Conservation (phyloP, 2,888 invertebrate genomes). For the Campaea margaritaria region DNA sequence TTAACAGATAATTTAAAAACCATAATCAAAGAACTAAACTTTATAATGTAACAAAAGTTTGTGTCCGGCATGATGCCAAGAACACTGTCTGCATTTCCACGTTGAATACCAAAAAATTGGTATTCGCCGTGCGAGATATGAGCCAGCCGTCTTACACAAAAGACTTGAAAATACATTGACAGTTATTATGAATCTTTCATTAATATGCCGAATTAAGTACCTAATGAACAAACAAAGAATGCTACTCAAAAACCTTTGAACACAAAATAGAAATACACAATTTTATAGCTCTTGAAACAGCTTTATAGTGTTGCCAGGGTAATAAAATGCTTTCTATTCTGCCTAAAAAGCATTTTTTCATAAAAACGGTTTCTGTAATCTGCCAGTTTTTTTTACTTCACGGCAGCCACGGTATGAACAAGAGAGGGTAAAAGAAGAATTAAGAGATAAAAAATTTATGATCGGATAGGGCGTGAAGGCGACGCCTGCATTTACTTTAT, state of each 20-base stretch:
- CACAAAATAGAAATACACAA: constrained; percentile 10
- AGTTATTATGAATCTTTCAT: too few relatives aligned
- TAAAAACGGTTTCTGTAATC: constrained; percentile 20
- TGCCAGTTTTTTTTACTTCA: constrained; percentile 34
- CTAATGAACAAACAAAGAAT: constrained; percentile 13
- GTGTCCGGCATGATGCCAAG: too few relatives aligned
- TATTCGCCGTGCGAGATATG: too few relatives aligned
- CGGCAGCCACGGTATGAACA: constrained; percentile 13
- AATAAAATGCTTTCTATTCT: constrained; percentile 39
- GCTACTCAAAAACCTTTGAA: constrained; percentile 13
- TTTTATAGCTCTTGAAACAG: constrained; percentile 18
- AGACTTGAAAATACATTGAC: too few relatives aligned
- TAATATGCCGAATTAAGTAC: not conserved
- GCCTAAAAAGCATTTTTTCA: constrained; percentile 34
- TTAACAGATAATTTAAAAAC: too few relatives aligned
- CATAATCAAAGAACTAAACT: too few relatives aligned
- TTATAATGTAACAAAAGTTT: too few relatives aligned
- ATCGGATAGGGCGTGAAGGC: constrained; percentile 60
- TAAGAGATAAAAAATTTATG: constrained; percentile 82
- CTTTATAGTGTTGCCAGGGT: constrained; percentile 36
- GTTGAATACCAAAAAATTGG: too few relatives aligned
- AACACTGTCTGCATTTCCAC: too few relatives aligned
- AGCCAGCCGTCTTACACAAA: too few relatives aligned
- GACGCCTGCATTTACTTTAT: constrained; percentile 62
- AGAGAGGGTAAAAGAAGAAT: constrained; percentile 50